Evolutionary conservation across 2,888 invertebrate genomes (phyloP).

Genomic region (Prosapia bicincta): DNA sequence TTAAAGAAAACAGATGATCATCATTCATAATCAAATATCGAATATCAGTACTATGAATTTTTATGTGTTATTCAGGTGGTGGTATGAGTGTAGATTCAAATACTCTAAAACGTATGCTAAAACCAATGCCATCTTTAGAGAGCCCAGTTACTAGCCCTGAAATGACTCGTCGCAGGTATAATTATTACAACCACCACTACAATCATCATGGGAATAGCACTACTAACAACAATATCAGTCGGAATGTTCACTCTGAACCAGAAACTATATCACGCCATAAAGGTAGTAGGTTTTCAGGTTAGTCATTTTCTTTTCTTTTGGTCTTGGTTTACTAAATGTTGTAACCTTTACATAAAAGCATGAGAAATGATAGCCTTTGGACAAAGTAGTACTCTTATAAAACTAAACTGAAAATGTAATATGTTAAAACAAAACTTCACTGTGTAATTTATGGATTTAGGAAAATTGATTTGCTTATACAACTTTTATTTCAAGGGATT

Average conservation of each 20-base stretch:
- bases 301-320: conserved; percentile 21
- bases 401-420: not conserved
- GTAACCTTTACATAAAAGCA: not conserved
- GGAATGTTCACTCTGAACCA: conserved; percentile 51
- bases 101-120: conserved; percentile 89
- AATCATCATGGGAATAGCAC: conserved; percentile 44
- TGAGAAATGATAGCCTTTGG: not conserved
- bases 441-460: no score
- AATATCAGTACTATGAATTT: no score
- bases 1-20: no score
- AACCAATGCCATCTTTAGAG: conserved; percentile 88
- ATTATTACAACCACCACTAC: conserved; percentile 56
- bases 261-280: conserved; percentile 57
- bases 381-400: no score
- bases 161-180: conserved; percentile 71
- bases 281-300: conserved; percentile 61
- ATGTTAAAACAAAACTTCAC: not conserved
- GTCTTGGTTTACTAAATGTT: not conserved
- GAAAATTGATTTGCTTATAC: no score
- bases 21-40: no score
- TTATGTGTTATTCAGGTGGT: no score
- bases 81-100: conserved; percentile 64
- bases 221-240: conserved; percentile 54
- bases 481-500: no score
- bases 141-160: conserved; percentile 89